Evolutionary conservation across 2,797 vertebrate species (phyloP).

Genomic region (Sebastes minor): DNA sequence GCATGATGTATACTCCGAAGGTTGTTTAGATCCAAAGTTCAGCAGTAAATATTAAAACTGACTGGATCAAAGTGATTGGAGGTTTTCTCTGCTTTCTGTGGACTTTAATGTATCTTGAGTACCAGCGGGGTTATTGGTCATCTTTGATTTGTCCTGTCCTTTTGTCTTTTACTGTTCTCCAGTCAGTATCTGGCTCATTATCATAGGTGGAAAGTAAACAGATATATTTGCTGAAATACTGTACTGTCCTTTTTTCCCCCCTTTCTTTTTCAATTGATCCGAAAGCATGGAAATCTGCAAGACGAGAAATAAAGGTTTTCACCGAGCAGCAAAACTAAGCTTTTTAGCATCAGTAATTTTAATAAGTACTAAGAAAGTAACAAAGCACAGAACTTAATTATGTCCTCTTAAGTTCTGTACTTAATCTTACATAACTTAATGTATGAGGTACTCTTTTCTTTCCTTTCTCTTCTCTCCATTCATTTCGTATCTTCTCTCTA

Average conservation of each 20-base stretch:
- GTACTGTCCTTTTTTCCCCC: not conserved
- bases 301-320: not conserved
- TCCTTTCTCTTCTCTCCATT: not conserved
- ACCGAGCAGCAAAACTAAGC: not conserved
- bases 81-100: not conserved
- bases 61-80: not conserved
- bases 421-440: no score
- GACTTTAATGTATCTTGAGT: not conserved
- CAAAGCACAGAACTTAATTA: not conserved
- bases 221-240: not conserved
- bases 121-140: not conserved
- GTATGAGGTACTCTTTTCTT: not conserved
- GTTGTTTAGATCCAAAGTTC: slow-evolving; percentile 13
- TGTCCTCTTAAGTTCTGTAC: no score
- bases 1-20: slow-evolving; percentile 5
- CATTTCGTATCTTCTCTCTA: not conserved
- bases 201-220: not conserved
- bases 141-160: not conserved
- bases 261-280: not conserved
- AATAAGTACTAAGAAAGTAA: not conserved
- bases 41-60: slow-evolving; percentile 29
- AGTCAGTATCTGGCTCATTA: not conserved
- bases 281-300: not conserved
- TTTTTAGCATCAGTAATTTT: not conserved
- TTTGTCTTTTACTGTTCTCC: not conserved